phyloP scores from a whole-genome alignment of 2,888 invertebrate species.

The Xestia rhomboidea region DNA sequence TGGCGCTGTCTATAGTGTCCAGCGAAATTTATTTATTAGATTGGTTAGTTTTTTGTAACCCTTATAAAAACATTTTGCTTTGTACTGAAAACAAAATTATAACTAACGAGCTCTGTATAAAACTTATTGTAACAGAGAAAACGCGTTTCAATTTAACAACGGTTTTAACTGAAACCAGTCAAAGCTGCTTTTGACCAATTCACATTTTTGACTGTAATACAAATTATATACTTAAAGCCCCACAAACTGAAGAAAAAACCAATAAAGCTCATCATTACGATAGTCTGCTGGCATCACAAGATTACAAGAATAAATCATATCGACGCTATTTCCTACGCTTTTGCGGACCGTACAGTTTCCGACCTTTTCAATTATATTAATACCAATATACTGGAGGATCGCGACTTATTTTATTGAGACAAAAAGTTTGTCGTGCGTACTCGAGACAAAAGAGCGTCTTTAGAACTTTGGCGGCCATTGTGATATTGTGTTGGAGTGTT shows the following conservation, averaged over 20 bases:
- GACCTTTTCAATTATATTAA: constrained; percentile 60
- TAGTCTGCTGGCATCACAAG: constrained; percentile 36
- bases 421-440: constrained; percentile 36
- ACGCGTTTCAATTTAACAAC: not conserved
- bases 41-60: not conserved
- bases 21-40: no score
- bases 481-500: constrained; percentile 19
- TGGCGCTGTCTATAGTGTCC: no score
- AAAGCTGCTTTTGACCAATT: not conserved
- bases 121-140: not conserved
- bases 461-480: constrained; percentile 19
- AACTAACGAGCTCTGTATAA: not conserved
- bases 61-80: not conserved
- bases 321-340: constrained; percentile 34
- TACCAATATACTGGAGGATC: constrained; percentile 36
- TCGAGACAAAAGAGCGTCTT: constrained; percentile 36
- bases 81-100: not conserved
- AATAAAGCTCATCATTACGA: constrained; percentile 14
- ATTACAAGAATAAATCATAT: constrained; percentile 53
- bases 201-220: not conserved
- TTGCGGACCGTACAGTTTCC: constrained; percentile 32
- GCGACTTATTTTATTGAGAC: constrained; percentile 38
- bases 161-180: not conserved
- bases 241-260: not conserved
- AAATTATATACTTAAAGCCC: not conserved